Conservation (phyloP, 2,797 vertebrate genomes). For the Clarias laeviceps region DNA sequence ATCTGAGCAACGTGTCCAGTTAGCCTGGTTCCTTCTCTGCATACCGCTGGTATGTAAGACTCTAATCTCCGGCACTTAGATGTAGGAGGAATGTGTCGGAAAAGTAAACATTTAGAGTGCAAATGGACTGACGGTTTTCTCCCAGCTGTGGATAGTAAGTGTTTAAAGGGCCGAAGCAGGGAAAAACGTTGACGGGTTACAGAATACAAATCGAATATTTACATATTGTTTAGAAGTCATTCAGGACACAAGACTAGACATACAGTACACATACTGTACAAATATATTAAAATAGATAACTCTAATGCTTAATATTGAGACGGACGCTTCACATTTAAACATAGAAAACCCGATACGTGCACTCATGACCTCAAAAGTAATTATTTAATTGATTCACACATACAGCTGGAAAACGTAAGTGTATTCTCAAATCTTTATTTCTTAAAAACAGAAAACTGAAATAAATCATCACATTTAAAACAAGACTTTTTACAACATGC, state of each 20-base stretch:
- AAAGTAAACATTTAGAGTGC: constrained; percentile 53
- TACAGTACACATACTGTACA: not conserved
- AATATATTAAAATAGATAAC: not conserved
- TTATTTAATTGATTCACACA: not conserved
- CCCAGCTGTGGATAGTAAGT: not conserved
- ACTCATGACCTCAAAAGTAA: not conserved
- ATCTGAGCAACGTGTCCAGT: constrained; percentile 38
- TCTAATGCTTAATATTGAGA: not conserved
- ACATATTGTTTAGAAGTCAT: not conserved
- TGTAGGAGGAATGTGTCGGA: constrained; percentile 42
- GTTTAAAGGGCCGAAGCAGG: constrained; percentile 26
- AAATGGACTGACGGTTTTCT: constrained; percentile 14
- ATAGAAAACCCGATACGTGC: not conserved
- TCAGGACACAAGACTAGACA: not conserved
- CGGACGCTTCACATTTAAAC: not conserved
- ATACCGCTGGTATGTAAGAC: constrained; percentile 47
- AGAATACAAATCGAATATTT: not conserved
- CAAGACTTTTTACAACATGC: constrained; percentile 26
- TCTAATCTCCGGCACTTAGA: constrained; percentile 54
- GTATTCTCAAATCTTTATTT: constrained; percentile 22
- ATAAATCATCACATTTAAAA: constrained; percentile 15
- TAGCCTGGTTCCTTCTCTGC: constrained; percentile 34
- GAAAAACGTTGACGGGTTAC: not conserved
- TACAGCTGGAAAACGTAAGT: not conserved
- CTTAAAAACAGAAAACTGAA: not conserved